phyloP scores from a whole-genome alignment of 2,113 vertebrate species.

The Dolichallabes microphthalmus region DNA sequence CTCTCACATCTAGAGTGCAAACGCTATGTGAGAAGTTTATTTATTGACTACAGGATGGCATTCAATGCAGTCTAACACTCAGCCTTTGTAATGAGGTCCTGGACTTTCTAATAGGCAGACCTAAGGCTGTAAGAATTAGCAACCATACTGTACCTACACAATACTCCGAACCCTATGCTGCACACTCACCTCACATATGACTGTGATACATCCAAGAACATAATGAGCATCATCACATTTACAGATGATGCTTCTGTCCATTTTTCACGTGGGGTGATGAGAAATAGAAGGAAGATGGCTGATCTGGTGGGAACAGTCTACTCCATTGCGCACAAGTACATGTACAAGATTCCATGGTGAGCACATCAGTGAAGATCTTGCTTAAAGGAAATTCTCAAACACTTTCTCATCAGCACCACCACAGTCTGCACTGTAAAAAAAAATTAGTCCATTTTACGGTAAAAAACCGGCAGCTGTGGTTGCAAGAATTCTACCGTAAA shows the following conservation, averaged over 20 bases:
- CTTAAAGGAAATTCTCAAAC: too few relatives aligned
- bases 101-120: neutral
- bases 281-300: neutral
- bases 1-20: neutral
- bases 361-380: slow-evolving; percentile 8
- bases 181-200: neutral
- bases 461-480: too few relatives aligned
- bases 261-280: neutral
- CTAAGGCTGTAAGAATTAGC: neutral
- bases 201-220: neutral
- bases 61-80: neutral
- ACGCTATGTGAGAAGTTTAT: neutral
- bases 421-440: too few relatives aligned
- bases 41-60: neutral
- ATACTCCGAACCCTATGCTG: neutral
- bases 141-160: neutral
- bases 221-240: neutral
- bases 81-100: neutral
- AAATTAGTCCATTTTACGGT: too few relatives aligned
- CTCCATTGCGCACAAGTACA: slow-evolving; percentile 15
- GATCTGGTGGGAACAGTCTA: neutral
- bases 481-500: too few relatives aligned
- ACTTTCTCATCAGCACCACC: slow-evolving; percentile 33
- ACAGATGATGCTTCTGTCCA: neutral
- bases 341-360: slow-evolving; percentile 10